These are phyloP conservation scores for Leucophenga maculata DNA, from an alignment of 2,888 invertebrate species.

Conservation along the genomic window DNA sequence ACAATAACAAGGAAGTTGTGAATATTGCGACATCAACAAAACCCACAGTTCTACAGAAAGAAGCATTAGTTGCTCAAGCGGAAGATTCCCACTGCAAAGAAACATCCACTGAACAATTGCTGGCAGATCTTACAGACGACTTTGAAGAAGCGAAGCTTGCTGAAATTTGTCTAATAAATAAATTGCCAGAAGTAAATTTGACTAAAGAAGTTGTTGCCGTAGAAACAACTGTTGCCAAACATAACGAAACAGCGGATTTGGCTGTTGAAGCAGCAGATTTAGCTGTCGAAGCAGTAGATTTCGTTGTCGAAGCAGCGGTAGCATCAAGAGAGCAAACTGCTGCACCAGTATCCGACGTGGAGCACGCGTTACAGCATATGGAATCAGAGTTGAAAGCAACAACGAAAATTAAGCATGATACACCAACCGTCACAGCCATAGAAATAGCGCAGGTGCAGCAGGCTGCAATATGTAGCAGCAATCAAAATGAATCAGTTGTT, in stretches of 20 bases:
- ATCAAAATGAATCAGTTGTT: conserved; percentile 7
- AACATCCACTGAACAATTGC: conserved; percentile 59
- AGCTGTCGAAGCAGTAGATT: not conserved
- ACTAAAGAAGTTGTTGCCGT: conserved; percentile 36
- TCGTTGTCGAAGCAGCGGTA: not conserved
- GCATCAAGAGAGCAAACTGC: conserved; percentile 18
- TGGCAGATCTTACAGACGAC: conserved; percentile 64
- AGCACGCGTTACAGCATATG: conserved; percentile 38
- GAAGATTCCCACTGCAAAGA: conserved; percentile 45
- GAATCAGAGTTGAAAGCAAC: conserved; percentile 44
- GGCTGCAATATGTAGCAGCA: conserved; percentile 11
- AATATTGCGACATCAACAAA: conserved; percentile 5
- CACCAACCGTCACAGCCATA: conserved; percentile 9
- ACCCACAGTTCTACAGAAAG: not conserved
- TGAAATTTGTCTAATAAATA: conserved; percentile 67
- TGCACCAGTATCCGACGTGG: not conserved
- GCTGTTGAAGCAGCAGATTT: not conserved
- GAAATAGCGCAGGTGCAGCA: conserved; percentile 23
- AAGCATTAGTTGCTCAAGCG: not conserved
- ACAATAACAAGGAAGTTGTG: not conserved
- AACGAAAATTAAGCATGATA: conserved; percentile 12
- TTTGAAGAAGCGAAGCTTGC: conserved; percentile 67
- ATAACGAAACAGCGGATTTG: not conserved
- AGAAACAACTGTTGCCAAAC: conserved; percentile 16
- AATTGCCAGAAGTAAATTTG: conserved; percentile 58